Percentiles rank a stretch among this genome's conserved stretches.
Evolutionary conservation across 2,888 invertebrate species (phyloP).

Genomic region (Thera obeliscata): DNA sequence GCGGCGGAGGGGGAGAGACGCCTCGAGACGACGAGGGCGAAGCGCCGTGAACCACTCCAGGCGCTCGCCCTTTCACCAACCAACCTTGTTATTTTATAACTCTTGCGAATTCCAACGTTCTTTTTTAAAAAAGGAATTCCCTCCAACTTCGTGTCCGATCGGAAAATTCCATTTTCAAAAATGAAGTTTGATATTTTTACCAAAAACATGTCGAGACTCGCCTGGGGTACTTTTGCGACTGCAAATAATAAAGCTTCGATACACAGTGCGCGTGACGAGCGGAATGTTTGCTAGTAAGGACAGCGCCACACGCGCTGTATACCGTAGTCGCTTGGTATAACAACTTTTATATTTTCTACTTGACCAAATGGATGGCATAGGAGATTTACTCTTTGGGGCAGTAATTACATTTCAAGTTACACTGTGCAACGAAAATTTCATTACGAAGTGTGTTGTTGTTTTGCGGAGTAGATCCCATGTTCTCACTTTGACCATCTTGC

Average conservation of each 20-base stretch:
- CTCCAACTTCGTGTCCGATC: not conserved
- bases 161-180: not conserved
- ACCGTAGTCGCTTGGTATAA: constrained; percentile 5
- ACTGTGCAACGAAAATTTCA: too few relatives aligned
- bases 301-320: constrained; percentile 3
- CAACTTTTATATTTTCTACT: not conserved
- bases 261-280: constrained; percentile 2
- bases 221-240: constrained; percentile 51
- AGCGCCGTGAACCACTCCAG: constrained; percentile 41
- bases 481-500: too few relatives aligned
- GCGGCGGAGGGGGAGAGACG: constrained; percentile 44
- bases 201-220: constrained; percentile 60
- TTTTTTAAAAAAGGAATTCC: not conserved
- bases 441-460: too few relatives aligned
- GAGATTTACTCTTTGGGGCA: too few relatives aligned
- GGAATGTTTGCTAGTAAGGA: constrained; percentile 10
- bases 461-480: too few relatives aligned
- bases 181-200: constrained; percentile 53
- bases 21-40: constrained; percentile 47
- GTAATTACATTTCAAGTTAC: too few relatives aligned
- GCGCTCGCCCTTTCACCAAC: constrained; percentile 63
- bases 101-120: not conserved
- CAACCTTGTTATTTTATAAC: constrained; percentile 65
- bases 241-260: not conserved
- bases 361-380: too few relatives aligned